Conservation (phyloP, 64 coral and sea anemone genomes). For the Exaiptasia diaphana region DNA sequence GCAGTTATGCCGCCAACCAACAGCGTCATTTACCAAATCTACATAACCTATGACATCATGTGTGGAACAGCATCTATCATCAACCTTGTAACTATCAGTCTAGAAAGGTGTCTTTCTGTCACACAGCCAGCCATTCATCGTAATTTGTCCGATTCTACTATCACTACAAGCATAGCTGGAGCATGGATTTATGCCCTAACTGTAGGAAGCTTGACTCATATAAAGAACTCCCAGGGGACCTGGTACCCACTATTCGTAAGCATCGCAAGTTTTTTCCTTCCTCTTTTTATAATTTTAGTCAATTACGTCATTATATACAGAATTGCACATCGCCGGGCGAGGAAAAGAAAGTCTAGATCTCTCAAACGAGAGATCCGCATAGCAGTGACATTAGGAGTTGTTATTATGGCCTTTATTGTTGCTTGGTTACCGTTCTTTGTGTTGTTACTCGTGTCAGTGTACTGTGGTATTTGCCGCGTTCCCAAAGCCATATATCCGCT, state of each 20-base stretch:
- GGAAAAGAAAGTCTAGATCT: constrained; percentile 53
- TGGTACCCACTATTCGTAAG: constrained; percentile 80
- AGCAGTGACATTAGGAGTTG: constrained; percentile 83
- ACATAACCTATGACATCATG: constrained; percentile 86
- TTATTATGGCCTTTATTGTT: constrained; percentile 77
- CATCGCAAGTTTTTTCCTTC: constrained; percentile 73
- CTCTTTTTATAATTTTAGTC: constrained; percentile 74
- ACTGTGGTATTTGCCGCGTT: constrained; percentile 51
- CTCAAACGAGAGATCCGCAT: constrained; percentile 85
- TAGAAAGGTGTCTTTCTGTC: constrained; percentile 89
- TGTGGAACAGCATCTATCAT: constrained; percentile 87
- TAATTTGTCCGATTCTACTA: constrained; percentile 60
- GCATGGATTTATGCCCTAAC: constrained; percentile 66
- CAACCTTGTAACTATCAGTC: constrained; percentile 86
- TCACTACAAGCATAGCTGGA: constrained; percentile 39
- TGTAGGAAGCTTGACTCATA: constrained; percentile 40
- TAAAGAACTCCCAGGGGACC: constrained; percentile 1
- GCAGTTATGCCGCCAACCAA: too few species aligned
- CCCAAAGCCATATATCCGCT: constrained; percentile 38
- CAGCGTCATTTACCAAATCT: constrained; percentile 55
- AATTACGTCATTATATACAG: constrained; percentile 76
- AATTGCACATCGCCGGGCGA: constrained; percentile 58
- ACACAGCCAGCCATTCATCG: constrained; percentile 79
- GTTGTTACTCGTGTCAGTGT: constrained; percentile 28
- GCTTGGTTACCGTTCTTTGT: constrained; percentile 95